Conservation (phyloP, 2,113 vertebrate species). For the Hydropotes inermis region DNA sequence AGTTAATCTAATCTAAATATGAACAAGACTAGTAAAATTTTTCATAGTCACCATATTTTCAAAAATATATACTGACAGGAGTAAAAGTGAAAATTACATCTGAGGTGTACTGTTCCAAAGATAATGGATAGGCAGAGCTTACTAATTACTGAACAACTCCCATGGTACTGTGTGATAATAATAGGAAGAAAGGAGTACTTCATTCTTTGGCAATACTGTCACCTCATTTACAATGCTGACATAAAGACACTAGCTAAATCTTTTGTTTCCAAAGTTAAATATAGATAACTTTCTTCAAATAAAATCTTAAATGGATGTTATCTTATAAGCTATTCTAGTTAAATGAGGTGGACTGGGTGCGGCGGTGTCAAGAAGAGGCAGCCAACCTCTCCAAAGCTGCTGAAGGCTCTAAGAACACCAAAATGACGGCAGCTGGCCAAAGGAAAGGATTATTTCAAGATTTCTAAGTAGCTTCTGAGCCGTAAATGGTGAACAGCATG, state of each 20-base stretch:
- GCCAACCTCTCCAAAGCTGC: not conserved
- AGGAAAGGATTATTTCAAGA: slow-evolving; percentile 12
- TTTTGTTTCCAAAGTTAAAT: not conserved
- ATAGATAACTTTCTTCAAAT: not conserved
- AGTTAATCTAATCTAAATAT: not conserved
- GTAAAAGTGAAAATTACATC: not conserved
- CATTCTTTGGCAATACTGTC: not conserved
- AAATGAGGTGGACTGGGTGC: not conserved
- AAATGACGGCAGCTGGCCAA: not conserved
- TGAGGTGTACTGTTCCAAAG: not conserved
- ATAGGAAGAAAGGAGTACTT: not conserved
- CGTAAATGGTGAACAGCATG: not conserved
- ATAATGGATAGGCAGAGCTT: not conserved
- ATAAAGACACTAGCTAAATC: not conserved
- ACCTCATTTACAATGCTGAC: not conserved
- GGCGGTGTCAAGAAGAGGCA: not conserved
- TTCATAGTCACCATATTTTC: not conserved
- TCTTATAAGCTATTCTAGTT: not conserved
- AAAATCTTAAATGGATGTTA: not conserved
- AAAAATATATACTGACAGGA: not conserved
- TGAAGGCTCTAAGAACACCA: not conserved
- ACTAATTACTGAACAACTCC: not conserved
- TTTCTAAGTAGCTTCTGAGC: slow-evolving; percentile 5
- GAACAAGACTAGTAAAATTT: not conserved
- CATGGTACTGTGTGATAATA: not conserved